Evolutionary conservation across 2,888 invertebrate species (phyloP).

Genomic region (Spodoptera exigua): DNA sequence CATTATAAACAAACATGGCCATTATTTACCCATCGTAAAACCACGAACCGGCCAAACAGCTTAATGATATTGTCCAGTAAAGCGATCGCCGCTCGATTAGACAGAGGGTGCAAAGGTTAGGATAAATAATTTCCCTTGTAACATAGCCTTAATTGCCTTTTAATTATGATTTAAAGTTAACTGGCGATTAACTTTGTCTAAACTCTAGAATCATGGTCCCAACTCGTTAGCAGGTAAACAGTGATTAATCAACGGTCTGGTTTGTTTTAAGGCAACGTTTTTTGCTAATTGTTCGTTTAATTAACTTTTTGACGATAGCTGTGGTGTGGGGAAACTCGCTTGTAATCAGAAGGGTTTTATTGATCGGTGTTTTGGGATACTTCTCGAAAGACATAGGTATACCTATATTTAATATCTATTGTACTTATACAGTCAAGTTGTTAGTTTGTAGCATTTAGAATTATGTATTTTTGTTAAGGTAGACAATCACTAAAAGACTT

Average conservation of each 20-base stretch:
- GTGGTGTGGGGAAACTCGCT: conserved; percentile 25
- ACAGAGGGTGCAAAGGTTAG: conserved; percentile 57
- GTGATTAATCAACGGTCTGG: conserved; percentile 60
- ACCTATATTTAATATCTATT: no score
- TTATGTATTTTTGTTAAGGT: no score
- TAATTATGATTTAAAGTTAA: conserved; percentile 68
- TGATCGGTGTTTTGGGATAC: not conserved
- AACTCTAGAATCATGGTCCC: conserved; percentile 55
- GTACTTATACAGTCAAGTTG: no score
- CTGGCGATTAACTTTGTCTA: conserved; percentile 52
- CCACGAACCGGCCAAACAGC: conserved; percentile 2
- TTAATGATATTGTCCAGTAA: conserved; percentile 23
- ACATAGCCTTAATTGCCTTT: conserved; percentile 65
- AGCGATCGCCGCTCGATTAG: conserved; percentile 55
- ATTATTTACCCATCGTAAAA: no score
- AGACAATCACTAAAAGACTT: no score
- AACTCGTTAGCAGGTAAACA: conserved; percentile 59
- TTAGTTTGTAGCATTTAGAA: no score
- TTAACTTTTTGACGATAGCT: conserved; percentile 42
- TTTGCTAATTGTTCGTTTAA: conserved; percentile 57
- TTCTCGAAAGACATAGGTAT: no score
- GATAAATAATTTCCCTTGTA: conserved; percentile 58
- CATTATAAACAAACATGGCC: not conserved
- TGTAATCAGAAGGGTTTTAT: conserved; percentile 22
- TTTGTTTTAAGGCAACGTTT: conserved; percentile 48